Percentiles rank a stretch among this genome's conserved stretches.
Evolutionary conservation across 1,140 invertebrate genomes (phyloP).

Genomic region (Cherax quadricarinatus): DNA sequence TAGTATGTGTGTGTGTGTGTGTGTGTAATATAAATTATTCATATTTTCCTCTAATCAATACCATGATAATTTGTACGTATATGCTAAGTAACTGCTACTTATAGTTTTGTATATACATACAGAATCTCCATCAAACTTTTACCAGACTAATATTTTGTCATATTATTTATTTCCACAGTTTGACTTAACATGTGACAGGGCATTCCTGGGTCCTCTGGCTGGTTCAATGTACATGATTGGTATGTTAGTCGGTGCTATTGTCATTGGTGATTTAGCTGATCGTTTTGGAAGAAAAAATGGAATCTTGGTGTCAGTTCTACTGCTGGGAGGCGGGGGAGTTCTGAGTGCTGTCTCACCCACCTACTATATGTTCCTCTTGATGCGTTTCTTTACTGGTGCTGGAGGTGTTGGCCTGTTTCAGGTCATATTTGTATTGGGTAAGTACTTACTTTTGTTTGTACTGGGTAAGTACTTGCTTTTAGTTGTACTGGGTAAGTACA

Average conservation of each 20-base stretch:
- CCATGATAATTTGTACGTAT: background rate
- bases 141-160: background rate
- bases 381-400: constrained; percentile 74
- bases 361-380: constrained; percentile 73
- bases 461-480: too few species aligned
- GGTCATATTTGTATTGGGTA: constrained; percentile 75
- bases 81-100: background rate
- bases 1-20: too few species aligned
- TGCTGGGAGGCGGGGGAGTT: constrained; percentile 72
- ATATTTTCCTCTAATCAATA: background rate
- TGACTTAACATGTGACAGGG: constrained; percentile 74
- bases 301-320: constrained; percentile 67
- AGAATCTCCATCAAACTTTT: background rate
- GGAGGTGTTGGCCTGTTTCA: constrained; percentile 74
- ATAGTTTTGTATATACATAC: background rate
- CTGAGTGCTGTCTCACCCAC: constrained; percentile 73
- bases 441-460: background rate
- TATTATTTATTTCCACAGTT: constrained; percentile 73
- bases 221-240: constrained; percentile 76
- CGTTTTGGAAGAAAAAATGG: constrained; percentile 63
- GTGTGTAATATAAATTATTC: too few species aligned
- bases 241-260: constrained; percentile 75
- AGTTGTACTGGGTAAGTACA: too few species aligned
- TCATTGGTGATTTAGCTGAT: constrained; percentile 75
- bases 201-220: constrained; percentile 74